Conservation (phyloP, 2,797 vertebrate species). For the Sus cebifrons region DNA sequence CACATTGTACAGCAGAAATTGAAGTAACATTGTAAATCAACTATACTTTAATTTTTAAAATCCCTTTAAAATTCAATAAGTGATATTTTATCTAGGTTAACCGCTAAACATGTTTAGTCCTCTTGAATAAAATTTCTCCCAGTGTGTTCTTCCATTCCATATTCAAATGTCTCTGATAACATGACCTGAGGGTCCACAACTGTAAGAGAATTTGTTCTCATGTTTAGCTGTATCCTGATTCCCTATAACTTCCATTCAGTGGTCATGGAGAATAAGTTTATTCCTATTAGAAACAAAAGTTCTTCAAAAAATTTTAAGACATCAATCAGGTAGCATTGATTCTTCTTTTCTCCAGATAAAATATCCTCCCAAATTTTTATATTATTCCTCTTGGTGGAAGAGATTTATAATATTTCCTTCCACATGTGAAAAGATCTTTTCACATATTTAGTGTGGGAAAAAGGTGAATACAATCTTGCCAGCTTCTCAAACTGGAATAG, state of each 20-base stretch:
- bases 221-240: neutral
- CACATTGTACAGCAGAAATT: too few relatives aligned
- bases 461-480: neutral
- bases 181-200: neutral
- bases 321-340: neutral
- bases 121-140: neutral
- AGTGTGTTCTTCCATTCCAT: neutral
- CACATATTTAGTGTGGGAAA: neutral
- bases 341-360: neutral
- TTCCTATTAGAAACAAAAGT: neutral
- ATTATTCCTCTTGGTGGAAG: neutral
- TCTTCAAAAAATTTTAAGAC: neutral
- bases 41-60: too few relatives aligned
- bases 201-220: neutral
- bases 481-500: neutral
- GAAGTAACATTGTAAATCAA: too few relatives aligned
- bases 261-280: neutral
- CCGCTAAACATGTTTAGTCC: neutral
- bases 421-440: neutral
- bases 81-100: neutral
- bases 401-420: constrained; percentile 33
- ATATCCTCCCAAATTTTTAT: neutral
- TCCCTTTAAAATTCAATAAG: neutral
- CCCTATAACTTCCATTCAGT: neutral
- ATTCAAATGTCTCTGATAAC: neutral